A percentile compares a stretch with the other conserved stretches of the same genome.
phyloP scores from a whole-genome alignment of 2,888 invertebrate species.

The Limnephilus rhombicus region DNA sequence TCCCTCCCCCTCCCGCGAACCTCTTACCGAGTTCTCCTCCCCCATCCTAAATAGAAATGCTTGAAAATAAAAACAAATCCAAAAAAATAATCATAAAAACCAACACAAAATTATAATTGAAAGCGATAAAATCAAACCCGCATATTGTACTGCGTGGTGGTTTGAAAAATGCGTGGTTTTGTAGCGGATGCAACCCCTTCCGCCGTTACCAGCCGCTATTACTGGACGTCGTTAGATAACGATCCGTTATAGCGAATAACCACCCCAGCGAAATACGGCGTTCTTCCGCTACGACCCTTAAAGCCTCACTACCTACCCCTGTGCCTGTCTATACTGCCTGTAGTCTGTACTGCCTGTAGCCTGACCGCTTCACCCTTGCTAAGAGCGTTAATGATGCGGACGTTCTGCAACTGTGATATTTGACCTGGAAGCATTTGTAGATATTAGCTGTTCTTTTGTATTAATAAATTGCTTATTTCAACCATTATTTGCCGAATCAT shows the following conservation, averaged over 20 bases:
- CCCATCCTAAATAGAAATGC: no score
- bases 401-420: not conserved
- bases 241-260: constrained; percentile 39
- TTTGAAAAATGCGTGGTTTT: not conserved
- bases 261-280: constrained; percentile 22
- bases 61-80: not conserved
- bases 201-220: constrained; percentile 8
- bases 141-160: not conserved
- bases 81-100: not conserved
- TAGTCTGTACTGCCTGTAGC: not conserved
- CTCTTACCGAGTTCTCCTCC: no score
- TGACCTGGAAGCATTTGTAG: not conserved
- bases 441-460: not conserved
- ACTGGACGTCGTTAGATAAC: constrained; percentile 28
- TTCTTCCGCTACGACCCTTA: constrained; percentile 11
- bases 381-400: constrained; percentile 8
- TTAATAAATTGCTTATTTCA: not conserved
- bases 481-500: no score
- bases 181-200: constrained; percentile 24
- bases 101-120: not conserved
- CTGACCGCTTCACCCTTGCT: not conserved
- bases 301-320: not conserved
- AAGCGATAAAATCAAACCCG: not conserved
- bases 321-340: not conserved
- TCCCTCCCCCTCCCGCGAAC: no score